Conservation (phyloP, 1,140 invertebrate genomes). For the Zelostemma sp. region DNA sequence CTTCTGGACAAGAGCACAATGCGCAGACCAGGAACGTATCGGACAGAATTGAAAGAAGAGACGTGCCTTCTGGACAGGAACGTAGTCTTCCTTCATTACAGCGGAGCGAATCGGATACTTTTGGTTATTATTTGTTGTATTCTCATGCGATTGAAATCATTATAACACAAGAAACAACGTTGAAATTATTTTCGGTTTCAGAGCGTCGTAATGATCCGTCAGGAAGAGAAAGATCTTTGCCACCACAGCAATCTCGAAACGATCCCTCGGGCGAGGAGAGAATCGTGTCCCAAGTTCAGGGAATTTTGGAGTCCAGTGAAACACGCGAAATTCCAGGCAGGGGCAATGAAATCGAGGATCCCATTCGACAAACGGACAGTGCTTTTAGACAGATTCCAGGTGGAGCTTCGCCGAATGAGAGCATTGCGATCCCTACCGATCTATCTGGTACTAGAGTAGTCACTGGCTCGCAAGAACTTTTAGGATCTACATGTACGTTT, state of each 20-base stretch:
- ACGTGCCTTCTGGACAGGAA: conserved; percentile 64
- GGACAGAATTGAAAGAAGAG: conserved; percentile 60
- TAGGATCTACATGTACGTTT: conserved; percentile 49
- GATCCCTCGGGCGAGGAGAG: conserved; percentile 65
- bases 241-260: conserved; percentile 61
- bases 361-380: conserved; percentile 46
- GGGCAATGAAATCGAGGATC: conserved; percentile 58
- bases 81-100: conserved; percentile 43
- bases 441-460: conserved; percentile 59
- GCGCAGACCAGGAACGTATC: conserved; percentile 43
- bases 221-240: conserved; percentile 59
- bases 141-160: too few relatives aligned
- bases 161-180: too few relatives aligned
- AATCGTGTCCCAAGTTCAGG: conserved; percentile 36
- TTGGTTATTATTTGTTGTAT: conserved; percentile 23
- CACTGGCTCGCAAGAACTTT: conserved; percentile 62
- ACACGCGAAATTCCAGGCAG: conserved; percentile 60
- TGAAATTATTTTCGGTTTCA: too few relatives aligned
- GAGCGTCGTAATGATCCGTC: conserved; percentile 66
- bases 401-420: conserved; percentile 60
- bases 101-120: conserved; percentile 49
- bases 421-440: conserved; percentile 47
- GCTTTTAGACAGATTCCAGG: conserved; percentile 62
- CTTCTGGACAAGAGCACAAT: conserved; percentile 62
- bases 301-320: conserved; percentile 52